phyloP scores from a whole-genome alignment of 2,888 invertebrate genomes.

The Drosophila kanekoi region DNA sequence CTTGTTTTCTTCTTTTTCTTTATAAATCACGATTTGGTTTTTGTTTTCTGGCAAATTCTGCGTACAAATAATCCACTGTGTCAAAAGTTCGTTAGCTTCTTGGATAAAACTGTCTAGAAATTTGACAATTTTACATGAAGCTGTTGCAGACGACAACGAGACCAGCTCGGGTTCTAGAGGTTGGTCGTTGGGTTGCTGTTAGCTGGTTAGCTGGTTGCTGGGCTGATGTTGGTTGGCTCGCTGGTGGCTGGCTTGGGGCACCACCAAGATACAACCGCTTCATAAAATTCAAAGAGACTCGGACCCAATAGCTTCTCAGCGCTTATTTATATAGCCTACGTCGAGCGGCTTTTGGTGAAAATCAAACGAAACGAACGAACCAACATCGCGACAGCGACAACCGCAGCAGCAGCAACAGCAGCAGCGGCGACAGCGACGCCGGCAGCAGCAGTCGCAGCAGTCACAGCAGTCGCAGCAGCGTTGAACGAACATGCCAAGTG shows the following conservation, averaged over 20 bases:
- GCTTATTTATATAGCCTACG: constrained; percentile 86
- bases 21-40: constrained; percentile 27
- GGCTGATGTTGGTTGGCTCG: constrained; percentile 37
- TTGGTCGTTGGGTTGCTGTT: constrained; percentile 37
- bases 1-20: constrained; percentile 20
- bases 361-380: constrained; percentile 66
- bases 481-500: constrained; percentile 61
- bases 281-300: constrained; percentile 86
- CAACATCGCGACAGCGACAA: constrained; percentile 42
- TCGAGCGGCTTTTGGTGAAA: constrained; percentile 83
- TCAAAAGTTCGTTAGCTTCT: constrained; percentile 64
- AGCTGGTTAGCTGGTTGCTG: constrained; percentile 44
- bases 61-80: constrained; percentile 58
- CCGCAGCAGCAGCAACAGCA: constrained; percentile 18
- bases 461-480: constrained; percentile 4
- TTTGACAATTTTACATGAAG: constrained; percentile 55
- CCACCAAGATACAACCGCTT: constrained; percentile 85
- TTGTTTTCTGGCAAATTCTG: constrained; percentile 15
- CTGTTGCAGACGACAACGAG: constrained; percentile 53
- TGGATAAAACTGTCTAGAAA: constrained; percentile 44
- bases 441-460: constrained; percentile 15
- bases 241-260: constrained; percentile 58
- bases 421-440: constrained; percentile 46
- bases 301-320: constrained; percentile 85
- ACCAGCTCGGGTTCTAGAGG: constrained; percentile 55